Base-by-base conservation (phyloP, 2,888 invertebrate species). In the Bombylius major region DNA sequence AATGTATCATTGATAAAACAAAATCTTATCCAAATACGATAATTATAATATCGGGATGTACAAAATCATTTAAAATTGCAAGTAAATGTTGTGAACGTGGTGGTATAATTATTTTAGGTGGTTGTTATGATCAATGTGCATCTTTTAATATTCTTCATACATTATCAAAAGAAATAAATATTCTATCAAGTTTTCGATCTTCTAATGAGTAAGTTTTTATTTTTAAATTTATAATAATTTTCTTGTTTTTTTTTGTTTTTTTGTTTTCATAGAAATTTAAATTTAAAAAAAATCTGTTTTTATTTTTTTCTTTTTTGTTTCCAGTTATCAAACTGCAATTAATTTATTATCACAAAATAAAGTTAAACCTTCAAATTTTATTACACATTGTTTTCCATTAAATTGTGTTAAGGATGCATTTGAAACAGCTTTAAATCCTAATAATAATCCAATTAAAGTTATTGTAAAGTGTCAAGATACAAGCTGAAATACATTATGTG, bases 141-240 rank as follows among this genome's bases (percentile, higher is more conserved):
- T 64, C 64, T 50, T 67, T 69, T 39, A 71, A 70, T 61, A 64
- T 69, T 0, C 56, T 70, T 8, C 67, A 69, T 13, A 60, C 68
- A 4, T 57, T 71, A 0, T 68, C 68, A 66, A 71, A 71, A 51
- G 70, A 70, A 55, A 64, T 71, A 8, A 61, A 60, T 7, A 56
- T 70, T 5, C 54, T 65, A 45, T 66, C 69, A 5, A 70, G 70
- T 49, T 70, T 69, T 58, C 65, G 70, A 1, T 67, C 67, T 5
- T 65, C 64, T 13, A 70, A 70, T 50, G 70, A 69, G 71, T 70
- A 56, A 62, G 65, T 58, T 32, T 5, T 13, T 51, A n/a, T 14
- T 51, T 51, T n/a, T 7, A 49, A 32, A 14, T 32, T 11, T 48
- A 33, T 1, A 32, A 32, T 31, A 32, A 48, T 5, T 32, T n/a